Percentiles rank a stretch among this genome's conserved stretches.
Conservation (phyloP, 1,140 invertebrate species). For the Diachasma alloeum region DNA sequence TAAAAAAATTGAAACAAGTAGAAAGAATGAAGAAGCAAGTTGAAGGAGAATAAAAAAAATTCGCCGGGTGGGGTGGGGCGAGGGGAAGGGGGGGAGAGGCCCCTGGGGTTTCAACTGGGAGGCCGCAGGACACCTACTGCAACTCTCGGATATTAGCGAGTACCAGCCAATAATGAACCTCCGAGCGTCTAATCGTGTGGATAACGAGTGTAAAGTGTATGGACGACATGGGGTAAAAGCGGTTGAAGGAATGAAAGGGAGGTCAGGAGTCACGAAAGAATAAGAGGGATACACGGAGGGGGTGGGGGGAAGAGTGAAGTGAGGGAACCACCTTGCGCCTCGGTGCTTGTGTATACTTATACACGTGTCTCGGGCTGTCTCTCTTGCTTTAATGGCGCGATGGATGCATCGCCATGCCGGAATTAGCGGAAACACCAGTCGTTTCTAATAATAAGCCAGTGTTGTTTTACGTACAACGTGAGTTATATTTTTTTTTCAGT, state of each 20-base stretch:
- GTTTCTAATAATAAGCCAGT: slow-evolving; percentile 22
- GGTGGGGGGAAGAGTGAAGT: neutral
- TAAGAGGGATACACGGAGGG: neutral
- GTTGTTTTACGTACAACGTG: neutral
- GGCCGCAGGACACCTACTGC: slow-evolving; percentile 21
- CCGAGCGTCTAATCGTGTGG: slow-evolving; percentile 17
- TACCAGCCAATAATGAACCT: neutral
- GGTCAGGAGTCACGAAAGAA: slow-evolving; percentile 25
- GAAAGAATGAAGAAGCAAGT: slow-evolving; percentile 5
- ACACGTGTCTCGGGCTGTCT: neutral
- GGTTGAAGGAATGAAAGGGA: neutral
- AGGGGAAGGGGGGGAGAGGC: neutral
- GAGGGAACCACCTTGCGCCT: slow-evolving; percentile 20
- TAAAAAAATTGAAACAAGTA: neutral
- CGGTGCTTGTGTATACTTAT: neutral
- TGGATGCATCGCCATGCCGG: neutral
- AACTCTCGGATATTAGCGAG: slow-evolving; percentile 21
- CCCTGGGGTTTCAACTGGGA: slow-evolving; percentile 3
- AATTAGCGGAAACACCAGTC: slow-evolving; percentile 20
- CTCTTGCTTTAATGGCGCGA: neutral
- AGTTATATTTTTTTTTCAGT: neutral
- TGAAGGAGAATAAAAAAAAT: neutral
- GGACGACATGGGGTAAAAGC: neutral
- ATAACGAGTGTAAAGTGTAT: slow-evolving; percentile 13
- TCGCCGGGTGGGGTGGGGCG: neutral